Base-by-base conservation (phyloP, 2,797 vertebrate genomes). In the Mus minutoides region DNA sequence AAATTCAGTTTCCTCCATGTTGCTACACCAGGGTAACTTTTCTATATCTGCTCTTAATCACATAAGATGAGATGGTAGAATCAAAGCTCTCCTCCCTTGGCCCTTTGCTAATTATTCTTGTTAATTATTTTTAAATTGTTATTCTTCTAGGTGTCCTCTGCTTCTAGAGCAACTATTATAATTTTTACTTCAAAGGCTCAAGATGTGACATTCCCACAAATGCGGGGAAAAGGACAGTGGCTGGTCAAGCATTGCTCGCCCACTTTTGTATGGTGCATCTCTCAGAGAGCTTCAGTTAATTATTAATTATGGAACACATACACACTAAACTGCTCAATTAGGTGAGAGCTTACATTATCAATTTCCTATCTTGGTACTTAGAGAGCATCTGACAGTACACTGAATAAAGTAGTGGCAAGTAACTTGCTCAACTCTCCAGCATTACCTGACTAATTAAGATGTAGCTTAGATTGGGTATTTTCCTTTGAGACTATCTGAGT, bases 41-140 rank as follows among this genome's bases (percentile, higher is more conserved):
- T 96, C 88, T 75, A 93, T 76, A 91, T 94, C n/a, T 49, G 26
- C 89, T 98, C 85, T 97, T 97, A 98, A 98, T 98, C 95, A 98
- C 71, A 96, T 90, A 96, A 96, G 83, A 97, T 90, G 92, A 98
- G 91, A 87, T 97, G 97, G 98, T 98, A 96, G 98, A 34, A 84
- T 34, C 97, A 96, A 98, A 98, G 71, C 92, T 92, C 92, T 97
- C 89, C 62, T 98, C 98, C 97, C 97, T 98, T 96, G 97, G 95
- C 96, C 97, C 97, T 94, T 60, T 97, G 96, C 93, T 99, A 98
- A 98, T 98, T 98, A 98, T 98, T 98, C 98, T 98, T 98, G 98
- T 97, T 98, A 98, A 98, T 98, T 98, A 98, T 98, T 98, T 98
- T 98, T 98, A 94, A 98, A 98, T 98, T 98, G 98, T 97, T 97